A percentile compares a stretch with the other conserved stretches of the same genome.
Evolutionary conservation across 2,888 invertebrate species (phyloP).

Genomic region (Fragum sueziense): DNA sequence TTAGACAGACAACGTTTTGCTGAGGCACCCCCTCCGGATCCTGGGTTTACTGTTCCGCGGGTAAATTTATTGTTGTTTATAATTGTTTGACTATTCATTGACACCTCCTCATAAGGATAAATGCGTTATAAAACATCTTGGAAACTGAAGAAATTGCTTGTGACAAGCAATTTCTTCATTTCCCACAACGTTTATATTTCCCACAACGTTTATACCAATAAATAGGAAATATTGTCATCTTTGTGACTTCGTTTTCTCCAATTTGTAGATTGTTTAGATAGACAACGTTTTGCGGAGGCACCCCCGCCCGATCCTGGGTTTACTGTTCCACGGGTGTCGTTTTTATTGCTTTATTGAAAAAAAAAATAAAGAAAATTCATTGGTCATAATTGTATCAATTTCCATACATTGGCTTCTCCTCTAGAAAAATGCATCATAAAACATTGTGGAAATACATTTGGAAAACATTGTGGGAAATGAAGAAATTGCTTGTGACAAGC

Average conservation of each 20-base stretch:
- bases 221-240: no score
- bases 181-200: no score
- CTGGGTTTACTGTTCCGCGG: neutral
- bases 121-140: neutral
- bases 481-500: no score
- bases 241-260: neutral
- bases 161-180: no score
- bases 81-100: neutral
- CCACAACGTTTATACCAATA: no score
- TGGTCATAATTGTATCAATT: no score
- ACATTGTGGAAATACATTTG: no score
- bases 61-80: neutral
- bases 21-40: neutral
- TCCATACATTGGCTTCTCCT: neutral
- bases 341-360: neutral
- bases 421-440: neutral
- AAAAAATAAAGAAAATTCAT: no score
- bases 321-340: neutral
- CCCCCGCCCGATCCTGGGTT: neutral
- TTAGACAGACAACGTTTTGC: slow-evolving; percentile 1
- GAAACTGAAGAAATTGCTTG: no score
- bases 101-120: neutral
- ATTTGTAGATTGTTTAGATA: neutral
- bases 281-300: neutral
- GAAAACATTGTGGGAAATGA: no score